These are phyloP conservation scores for Oryzias javanicus DNA, from an alignment of 2,113 vertebrate genomes.

Conservation along the genomic window DNA sequence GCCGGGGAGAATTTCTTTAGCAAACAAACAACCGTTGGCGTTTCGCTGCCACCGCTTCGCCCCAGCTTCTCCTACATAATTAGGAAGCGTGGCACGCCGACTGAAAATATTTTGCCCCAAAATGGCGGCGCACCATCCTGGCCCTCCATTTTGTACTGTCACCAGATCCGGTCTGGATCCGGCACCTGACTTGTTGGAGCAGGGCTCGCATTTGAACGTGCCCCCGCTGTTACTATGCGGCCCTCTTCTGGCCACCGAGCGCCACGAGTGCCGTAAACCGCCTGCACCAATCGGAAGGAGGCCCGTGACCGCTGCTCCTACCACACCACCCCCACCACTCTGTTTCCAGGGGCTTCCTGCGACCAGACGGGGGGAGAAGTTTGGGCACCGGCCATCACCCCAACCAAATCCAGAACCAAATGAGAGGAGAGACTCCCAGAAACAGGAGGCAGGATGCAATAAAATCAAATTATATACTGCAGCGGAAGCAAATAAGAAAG, in stretches of 20 bases:
- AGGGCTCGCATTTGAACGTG: constrained; percentile 60
- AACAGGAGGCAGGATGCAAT: constrained; percentile 18
- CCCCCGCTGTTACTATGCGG: constrained; percentile 61
- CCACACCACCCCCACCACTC: constrained; percentile 38
- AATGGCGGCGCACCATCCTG: constrained; percentile 64
- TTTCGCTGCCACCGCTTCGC: constrained; percentile 29
- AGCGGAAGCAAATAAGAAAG: constrained; percentile 23
- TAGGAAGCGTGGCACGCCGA: constrained; percentile 45
- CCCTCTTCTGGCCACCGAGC: constrained; percentile 51
- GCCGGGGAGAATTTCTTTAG: constrained; percentile 4
- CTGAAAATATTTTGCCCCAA: constrained; percentile 66
- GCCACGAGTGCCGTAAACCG: constrained; percentile 34
- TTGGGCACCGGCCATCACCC: constrained; percentile 60
- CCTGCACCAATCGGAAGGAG: constrained; percentile 55
- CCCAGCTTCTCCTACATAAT: constrained; percentile 35
- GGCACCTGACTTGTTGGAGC: constrained; percentile 68
- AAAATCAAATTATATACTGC: constrained; percentile 17
- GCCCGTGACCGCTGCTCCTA: constrained; percentile 30
- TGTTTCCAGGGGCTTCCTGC: constrained; percentile 65
- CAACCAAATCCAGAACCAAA: constrained; percentile 48
- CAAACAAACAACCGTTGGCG: constrained; percentile 22
- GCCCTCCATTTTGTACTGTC: constrained; percentile 72
- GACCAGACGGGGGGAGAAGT: constrained; percentile 8
- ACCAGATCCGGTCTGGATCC: constrained; percentile 60
- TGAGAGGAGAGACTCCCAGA: constrained; percentile 23